Evolutionary conservation across 1,140 invertebrate species (phyloP).

Genomic region (Meloidogyne chitwoodi): DNA sequence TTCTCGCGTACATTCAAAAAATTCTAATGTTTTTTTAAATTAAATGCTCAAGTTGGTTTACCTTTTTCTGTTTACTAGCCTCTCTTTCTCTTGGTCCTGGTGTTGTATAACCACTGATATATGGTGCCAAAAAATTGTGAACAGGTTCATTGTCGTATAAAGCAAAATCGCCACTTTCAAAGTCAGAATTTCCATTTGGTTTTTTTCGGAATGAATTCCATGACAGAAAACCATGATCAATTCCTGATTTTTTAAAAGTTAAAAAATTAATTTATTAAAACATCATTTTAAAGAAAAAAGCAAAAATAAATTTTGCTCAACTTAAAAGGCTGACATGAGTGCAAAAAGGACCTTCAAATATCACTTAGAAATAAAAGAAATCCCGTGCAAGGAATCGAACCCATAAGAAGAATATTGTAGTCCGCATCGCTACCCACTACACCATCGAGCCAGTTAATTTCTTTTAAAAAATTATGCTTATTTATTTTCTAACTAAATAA

Average conservation of each 20-base stretch:
- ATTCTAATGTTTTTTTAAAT: not conserved
- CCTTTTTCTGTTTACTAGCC: constrained; percentile 47
- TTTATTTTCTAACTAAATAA: too few species aligned
- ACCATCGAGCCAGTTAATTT: too few species aligned
- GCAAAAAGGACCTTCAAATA: too few species aligned
- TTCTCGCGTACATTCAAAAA: not conserved
- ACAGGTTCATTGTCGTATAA: constrained; percentile 43
- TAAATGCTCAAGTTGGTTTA: not conserved
- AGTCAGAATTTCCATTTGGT: constrained; percentile 1
- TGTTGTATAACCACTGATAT: constrained; percentile 56
- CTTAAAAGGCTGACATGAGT: too few species aligned
- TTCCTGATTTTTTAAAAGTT: not conserved
- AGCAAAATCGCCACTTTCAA: constrained; percentile 9
- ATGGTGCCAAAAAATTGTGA: constrained; percentile 37
- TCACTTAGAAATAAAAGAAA: too few species aligned
- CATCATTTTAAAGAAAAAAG: not conserved
- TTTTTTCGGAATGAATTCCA: constrained; percentile 20
- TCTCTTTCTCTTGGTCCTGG: constrained; percentile 55
- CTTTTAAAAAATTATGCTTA: too few species aligned
- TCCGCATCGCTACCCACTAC: too few species aligned
- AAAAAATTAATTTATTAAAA: not conserved
- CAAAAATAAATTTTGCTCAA: not conserved
- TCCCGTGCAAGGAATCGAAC: too few species aligned
- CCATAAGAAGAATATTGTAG: too few species aligned
- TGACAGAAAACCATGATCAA: constrained; percentile 16